Base-by-base conservation (phyloP, 2,888 invertebrate genomes). In the Euzophera pinguis region DNA sequence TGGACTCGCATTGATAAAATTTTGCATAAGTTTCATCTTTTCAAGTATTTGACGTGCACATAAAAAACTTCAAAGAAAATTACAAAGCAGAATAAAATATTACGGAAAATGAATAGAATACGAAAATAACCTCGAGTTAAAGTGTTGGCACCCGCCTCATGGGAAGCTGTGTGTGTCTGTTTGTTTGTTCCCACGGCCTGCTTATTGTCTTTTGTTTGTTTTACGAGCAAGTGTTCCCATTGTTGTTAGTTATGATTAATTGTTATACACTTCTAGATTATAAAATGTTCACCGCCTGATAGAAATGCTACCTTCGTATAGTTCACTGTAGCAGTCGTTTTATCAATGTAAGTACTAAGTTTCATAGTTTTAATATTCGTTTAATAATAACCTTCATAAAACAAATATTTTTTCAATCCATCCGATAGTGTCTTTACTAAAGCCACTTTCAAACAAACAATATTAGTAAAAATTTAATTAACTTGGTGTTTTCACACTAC, bases 131-230 rank as follows among this genome's bases (percentile, higher is more conserved):
- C 43, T 32, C 32, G 22, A 27, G 43, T 43, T 29, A 45, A 45
- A 45, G 38, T 10, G 37, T 38, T 48, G 27, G 38, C 48, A 32
- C 17, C 34, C 22, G 50, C 50, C 50, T 43, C 27, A 41, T 51
- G 51, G 43, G 43, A 51, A 35, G 35, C 4, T 22, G 8, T 32
- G 32, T 14, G 37, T 32, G 41, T 41, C 37, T 37, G 35, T 34
- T 35, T 35, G 42, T 43, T 12, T 16, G 50, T 51, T 51, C 51
- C 43, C 51, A 45, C 51, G 51, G 27, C 35, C 38, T 45, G 51
- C 37, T 51, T 51, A 32, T 42, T 43, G 27, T 35, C 43, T 35
- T 51, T 50, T 51, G 35, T 51, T 51, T 43, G 37, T 50, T 43
- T 35, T 35, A 49, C 16, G 29, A n/a, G 49, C 39, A 39, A 35